phyloP scores from a whole-genome alignment of 2,888 invertebrate genomes.

The Trachelus iudaicus region DNA sequence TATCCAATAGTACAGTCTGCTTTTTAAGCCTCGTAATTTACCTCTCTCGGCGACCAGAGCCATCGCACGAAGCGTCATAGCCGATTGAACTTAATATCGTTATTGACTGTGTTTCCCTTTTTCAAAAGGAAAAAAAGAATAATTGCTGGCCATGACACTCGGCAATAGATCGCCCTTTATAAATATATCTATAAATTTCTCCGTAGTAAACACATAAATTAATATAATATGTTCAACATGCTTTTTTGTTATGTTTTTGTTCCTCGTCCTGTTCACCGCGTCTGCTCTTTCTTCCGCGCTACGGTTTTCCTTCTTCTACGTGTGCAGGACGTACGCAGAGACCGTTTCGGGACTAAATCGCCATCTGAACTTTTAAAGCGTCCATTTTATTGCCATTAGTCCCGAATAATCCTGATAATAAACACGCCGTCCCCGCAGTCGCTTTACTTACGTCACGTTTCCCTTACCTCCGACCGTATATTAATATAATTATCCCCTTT shows the following conservation, averaged over 20 bases:
- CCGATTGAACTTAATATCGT: conserved; percentile 25
- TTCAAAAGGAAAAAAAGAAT: conserved; percentile 27
- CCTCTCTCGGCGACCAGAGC: conserved; percentile 29
- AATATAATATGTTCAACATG: conserved; percentile 38
- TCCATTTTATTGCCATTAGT: too few relatives aligned
- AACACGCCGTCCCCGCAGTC: too few relatives aligned
- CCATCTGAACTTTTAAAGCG: too few relatives aligned
- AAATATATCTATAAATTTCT: conserved; percentile 41
- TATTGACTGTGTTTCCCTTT: conserved; percentile 37
- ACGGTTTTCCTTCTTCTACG: neutral
- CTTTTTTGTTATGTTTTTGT: conserved; percentile 5
- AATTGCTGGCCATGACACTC: conserved; percentile 33
- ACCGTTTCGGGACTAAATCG: too few relatives aligned
- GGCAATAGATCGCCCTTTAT: conserved; percentile 48
- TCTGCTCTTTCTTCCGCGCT: conserved; percentile 14
- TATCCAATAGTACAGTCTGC: conserved; percentile 65
- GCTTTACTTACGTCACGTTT: too few relatives aligned
- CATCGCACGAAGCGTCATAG: conserved; percentile 40
- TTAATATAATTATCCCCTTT: too few relatives aligned
- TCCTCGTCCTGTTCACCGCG: conserved; percentile 4
- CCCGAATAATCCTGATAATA: too few relatives aligned
- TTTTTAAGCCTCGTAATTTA: conserved; percentile 63
- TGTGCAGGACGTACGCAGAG: neutral
- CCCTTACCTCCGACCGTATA: too few relatives aligned
- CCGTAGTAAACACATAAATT: conserved; percentile 32